A percentile compares a stretch with the other conserved stretches of the same genome.
These are phyloP conservation scores for Chrysina gloriosa DNA, from an alignment of 2,888 invertebrate genomes.

Conservation along the genomic window DNA sequence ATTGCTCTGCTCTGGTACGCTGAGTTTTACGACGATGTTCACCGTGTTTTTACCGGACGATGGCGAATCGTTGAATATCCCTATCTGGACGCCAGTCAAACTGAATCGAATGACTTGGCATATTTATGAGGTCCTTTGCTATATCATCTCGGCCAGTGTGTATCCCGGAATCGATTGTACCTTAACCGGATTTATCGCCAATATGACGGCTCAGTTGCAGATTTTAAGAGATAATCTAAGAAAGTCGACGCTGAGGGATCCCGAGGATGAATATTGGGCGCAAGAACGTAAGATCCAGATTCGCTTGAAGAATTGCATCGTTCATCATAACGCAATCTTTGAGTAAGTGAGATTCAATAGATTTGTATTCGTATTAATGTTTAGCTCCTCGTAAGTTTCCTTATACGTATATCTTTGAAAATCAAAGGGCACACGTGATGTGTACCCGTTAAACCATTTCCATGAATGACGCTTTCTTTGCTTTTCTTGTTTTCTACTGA, in stretches of 20 bases:
- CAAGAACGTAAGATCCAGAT: not conserved
- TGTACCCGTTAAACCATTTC: too few relatives aligned
- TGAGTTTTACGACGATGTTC: not conserved
- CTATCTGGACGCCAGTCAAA: not conserved
- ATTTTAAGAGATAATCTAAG: conserved; percentile 41
- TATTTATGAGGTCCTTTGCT: not conserved
- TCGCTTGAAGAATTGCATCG: conserved; percentile 41
- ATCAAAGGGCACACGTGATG: too few relatives aligned
- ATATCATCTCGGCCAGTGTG: not conserved
- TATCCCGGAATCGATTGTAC: conserved; percentile 41
- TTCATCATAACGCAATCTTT: conserved; percentile 47
- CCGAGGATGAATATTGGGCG: not conserved
- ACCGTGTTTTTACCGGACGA: not conserved
- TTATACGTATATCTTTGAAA: too few relatives aligned
- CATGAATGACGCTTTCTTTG: too few relatives aligned
- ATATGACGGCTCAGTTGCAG: conserved; percentile 45
- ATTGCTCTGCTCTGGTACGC: not conserved
- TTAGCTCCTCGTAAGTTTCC: too few relatives aligned
- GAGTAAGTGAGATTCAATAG: too few relatives aligned
- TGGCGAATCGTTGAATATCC: not conserved
- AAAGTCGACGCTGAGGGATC: not conserved
- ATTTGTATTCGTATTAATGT: too few relatives aligned
- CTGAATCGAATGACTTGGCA: not conserved
- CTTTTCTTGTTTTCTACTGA: too few relatives aligned
- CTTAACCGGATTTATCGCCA: conserved; percentile 43